Evolutionary conservation across 2,888 invertebrate species (phyloP), one percentile per base, ranked within the genome.

Genomic region (Caenorhabditis japonica): DNA sequence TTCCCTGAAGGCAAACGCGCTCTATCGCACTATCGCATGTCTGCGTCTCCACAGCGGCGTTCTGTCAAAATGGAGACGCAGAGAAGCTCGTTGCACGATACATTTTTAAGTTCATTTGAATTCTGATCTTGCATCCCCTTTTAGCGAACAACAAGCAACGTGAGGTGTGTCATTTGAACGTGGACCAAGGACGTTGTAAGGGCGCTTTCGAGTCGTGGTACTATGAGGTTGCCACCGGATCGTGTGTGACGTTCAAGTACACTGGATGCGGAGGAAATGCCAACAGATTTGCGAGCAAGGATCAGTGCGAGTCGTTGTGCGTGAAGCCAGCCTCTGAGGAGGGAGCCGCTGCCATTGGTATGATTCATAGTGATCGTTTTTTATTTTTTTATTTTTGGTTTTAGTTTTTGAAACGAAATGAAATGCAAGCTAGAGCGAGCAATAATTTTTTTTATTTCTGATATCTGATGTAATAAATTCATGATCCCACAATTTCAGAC

Each of bases 201-300:
- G 86, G 86, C 33, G 59, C 82, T 44, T 86, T 86, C 76, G 74
- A 79, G 49, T 74, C 72, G 23, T 86, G 73, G 81, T 85, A 84
- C 77, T 85, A 83, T 68, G 85, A 85, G 64, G 77, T 82, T 36
- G 84, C 83, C 13, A 81, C 81, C 36, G 86, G 85, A 17, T 61
- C 73, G 36, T 86, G 86, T 75, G 79, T 78, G 49, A 49, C 68
- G n/a, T 86, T 86, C 83, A 77, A 84, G 72, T 86, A 85, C 74
- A 74, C 79, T 36, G 86, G 86, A 56, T 86, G 86, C 69, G 86
- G 86, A 27, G 86, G 86, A 56, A 86, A 86, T 66, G 70, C 62
- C 39, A 86, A 86, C 71, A 53, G 85, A 36, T 83, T 83, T 76
- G 52, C 77, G 49, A 76, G 70, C 62, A 80, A 80, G 74, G 80